Base-by-base conservation (phyloP, 2,797 vertebrate species). In the Anolis apletophallus region DNA sequence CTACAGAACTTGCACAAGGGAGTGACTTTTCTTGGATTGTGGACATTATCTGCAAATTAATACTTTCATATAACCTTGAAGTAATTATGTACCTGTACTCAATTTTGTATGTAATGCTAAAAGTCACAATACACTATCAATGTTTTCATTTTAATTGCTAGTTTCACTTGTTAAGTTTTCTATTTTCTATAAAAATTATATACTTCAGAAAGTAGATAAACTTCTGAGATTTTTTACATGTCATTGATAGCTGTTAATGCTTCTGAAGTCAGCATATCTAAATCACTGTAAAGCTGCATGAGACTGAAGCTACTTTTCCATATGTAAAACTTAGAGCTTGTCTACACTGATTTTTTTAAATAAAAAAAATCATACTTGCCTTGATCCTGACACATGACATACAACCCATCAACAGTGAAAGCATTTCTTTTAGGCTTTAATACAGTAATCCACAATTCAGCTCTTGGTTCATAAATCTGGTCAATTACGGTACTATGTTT, bases 51-150 rank as follows among this genome's bases (percentile, higher is more conserved):
- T 72, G 40, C 54, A 79, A 29, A 10, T 5, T 17, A 9, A 54
- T 52, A 69, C n/a, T 74, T 64, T 79, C 61, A 26, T 74, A 64
- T 81, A 74, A 36, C 11, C 76, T 74, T 40, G 32, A 72, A 79
- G n/a, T 89, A 74, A 54, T 84, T 83, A 85, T 88, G 78, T 88
- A 85, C 86, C 78, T 26, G 21, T 67, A 36, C 79, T 81, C 83
- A 93, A 81, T 83, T 93, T 85, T 86, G 90, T 90, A 86, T 91
- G 90, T 83, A 75, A 50, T 73, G 84, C 54, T 80, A 64, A 82
- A 73, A 88, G 87, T 40, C 80, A 46, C 72, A 87, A 67, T 76
- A 59, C 50, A 80, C 67, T 92, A 1, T 2, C 40, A 71, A 87
- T 81, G 86, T 55, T 88, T 84, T 87, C 84, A 90, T 88, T 86